A percentile compares a stretch with the other conserved stretches of the same genome.
phyloP scores from a whole-genome alignment of 2,888 invertebrate species.

The Ypsolopha scabrella region DNA sequence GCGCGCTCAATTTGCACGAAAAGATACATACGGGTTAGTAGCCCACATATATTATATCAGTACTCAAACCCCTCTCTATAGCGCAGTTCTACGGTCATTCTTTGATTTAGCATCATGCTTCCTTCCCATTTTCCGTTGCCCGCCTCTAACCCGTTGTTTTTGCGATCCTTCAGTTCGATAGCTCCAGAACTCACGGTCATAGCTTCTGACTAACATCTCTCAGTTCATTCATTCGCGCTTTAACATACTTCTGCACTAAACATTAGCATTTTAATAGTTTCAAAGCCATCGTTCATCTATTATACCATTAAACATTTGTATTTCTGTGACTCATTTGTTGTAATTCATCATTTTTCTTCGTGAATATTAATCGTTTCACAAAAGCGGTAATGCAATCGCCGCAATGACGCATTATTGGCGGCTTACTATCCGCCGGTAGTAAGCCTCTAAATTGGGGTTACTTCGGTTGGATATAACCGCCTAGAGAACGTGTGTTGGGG shows the following conservation, averaged over 20 bases:
- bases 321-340: constrained; percentile 12
- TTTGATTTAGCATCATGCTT: constrained; percentile 63
- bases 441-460: constrained; percentile 40
- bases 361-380: constrained; percentile 66
- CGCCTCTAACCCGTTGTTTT: constrained; percentile 56
- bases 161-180: constrained; percentile 39
- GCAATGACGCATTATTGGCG: constrained; percentile 49
- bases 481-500: constrained; percentile 12
- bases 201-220: constrained; percentile 62
- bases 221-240: constrained; percentile 49
- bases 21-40: constrained; percentile 74
- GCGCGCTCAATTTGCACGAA: constrained; percentile 74
- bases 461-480: constrained; percentile 13
- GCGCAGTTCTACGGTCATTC: background rate
- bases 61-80: constrained; percentile 33
- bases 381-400: constrained; percentile 71
- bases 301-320: constrained; percentile 30
- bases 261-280: constrained; percentile 14
- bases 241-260: constrained; percentile 55
- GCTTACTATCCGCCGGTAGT: constrained; percentile 24
- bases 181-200: constrained; percentile 40
- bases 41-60: constrained; percentile 64
- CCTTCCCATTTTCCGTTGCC: constrained; percentile 60
- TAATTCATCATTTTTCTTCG: constrained; percentile 50
- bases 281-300: constrained; percentile 27